Percentiles rank a stretch among this genome's conserved stretches.
These are phyloP conservation scores for Vireo griseus DNA, from an alignment of 2,797 vertebrate species.

Conservation along the genomic window DNA sequence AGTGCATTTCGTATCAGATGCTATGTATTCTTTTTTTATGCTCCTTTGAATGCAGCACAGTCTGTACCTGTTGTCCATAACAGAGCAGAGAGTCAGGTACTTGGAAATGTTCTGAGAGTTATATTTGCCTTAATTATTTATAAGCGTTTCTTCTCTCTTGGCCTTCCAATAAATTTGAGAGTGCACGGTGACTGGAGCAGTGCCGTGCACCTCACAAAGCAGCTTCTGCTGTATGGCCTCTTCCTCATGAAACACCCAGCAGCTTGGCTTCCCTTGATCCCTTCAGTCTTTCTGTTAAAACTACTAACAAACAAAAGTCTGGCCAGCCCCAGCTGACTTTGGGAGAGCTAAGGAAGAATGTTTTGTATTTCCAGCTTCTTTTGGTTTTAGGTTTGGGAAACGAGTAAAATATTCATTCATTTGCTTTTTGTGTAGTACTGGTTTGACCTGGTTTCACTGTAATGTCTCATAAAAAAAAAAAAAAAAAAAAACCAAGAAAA, in stretches of 20 bases:
- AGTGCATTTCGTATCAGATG: neutral
- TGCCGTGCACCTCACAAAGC: neutral
- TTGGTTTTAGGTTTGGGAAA: neutral
- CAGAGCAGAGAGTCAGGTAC: neutral
- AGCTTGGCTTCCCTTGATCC: neutral
- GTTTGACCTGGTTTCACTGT: neutral
- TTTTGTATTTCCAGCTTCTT: neutral
- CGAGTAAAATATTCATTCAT: rapidly evolving
- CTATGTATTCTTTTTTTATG: neutral
- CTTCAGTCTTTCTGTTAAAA: neutral
- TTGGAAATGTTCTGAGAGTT: neutral
- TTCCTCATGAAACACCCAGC: neutral
- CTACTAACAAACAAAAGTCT: neutral
- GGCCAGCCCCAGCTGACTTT: neutral
- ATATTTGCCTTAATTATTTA: neutral
- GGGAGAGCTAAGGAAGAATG: neutral
- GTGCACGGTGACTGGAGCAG: neutral
- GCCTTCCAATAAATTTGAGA: neutral
- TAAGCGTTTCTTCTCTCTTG: neutral
- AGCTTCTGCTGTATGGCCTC: neutral
- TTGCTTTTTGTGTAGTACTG: neutral
- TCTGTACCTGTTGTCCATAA: neutral
- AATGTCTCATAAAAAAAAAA: neutral
- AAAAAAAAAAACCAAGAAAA: neutral
- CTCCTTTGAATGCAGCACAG: neutral